These are phyloP conservation scores for Pavo muticus DNA, from an alignment of 2,113 vertebrate species.

Conservation along the genomic window DNA sequence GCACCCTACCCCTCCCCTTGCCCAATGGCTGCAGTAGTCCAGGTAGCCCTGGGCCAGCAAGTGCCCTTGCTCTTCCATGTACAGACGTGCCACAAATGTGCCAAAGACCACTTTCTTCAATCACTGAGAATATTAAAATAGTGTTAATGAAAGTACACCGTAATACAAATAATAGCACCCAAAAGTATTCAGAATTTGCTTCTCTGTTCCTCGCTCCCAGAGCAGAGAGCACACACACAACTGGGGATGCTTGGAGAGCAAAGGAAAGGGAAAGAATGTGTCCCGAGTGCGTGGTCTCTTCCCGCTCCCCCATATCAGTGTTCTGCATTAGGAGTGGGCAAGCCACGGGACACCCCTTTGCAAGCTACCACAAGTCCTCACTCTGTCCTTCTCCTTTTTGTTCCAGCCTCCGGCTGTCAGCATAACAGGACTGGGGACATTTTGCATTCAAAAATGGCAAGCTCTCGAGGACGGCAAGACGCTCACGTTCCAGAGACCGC, in stretches of 20 bases:
- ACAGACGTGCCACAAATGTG: background rate
- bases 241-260: background rate
- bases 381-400: background rate
- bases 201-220: background rate
- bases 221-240: background rate
- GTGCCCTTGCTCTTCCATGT: rapidly evolving
- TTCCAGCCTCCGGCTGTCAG: background rate
- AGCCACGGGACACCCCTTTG: background rate
- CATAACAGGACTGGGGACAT: background rate
- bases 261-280: background rate
- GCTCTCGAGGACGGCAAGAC: background rate
- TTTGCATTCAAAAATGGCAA: background rate
- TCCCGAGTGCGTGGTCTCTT: background rate
- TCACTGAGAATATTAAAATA: background rate
- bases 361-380: background rate
- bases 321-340: background rate
- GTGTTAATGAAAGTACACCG: too few species aligned
- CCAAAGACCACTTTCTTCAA: background rate
- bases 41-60: background rate
- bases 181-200: background rate
- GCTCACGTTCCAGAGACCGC: background rate
- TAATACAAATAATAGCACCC: background rate
- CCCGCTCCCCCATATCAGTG: background rate
- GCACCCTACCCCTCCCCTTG: background rate
- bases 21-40: background rate